These are phyloP conservation scores for Dendrolimus houi DNA, from an alignment of 2,888 invertebrate species.

Conservation along the genomic window DNA sequence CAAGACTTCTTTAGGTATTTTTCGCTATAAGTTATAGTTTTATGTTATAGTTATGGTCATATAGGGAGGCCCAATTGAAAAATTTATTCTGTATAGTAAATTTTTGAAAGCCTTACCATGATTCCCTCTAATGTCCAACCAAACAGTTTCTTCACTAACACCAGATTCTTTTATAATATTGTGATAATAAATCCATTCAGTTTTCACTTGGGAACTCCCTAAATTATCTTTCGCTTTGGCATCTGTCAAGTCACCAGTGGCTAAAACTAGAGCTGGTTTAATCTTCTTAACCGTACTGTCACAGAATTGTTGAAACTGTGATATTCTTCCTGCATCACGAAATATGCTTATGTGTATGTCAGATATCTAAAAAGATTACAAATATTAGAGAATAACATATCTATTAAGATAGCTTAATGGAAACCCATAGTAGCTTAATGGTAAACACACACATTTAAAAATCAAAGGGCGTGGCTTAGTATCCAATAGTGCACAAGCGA, in stretches of 20 bases:
- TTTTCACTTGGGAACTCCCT: conserved; percentile 86
- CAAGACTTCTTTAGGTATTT: too few relatives aligned
- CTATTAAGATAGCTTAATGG: too few relatives aligned
- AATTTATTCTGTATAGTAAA: too few relatives aligned
- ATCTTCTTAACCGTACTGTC: conserved; percentile 82
- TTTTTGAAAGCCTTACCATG: conserved; percentile 78
- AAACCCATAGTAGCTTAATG: too few relatives aligned
- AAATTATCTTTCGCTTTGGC: conserved; percentile 86
- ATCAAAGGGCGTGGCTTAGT: too few relatives aligned
- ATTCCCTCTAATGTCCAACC: conserved; percentile 95
- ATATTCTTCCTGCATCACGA: conserved; percentile 82
- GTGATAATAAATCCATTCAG: conserved; percentile 90
- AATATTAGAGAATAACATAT: too few relatives aligned
- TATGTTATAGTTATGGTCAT: too few relatives aligned
- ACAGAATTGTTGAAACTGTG: conserved; percentile 88
- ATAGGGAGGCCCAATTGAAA: too few relatives aligned
- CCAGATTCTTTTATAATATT: conserved; percentile 81
- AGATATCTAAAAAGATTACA: conserved; percentile 78
- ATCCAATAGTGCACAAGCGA: too few relatives aligned
- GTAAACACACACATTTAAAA: too few relatives aligned
- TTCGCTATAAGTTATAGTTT: too few relatives aligned
- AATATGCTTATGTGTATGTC: conserved; percentile 94
- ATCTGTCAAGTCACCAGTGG: conserved; percentile 93
- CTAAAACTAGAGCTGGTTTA: conserved; percentile 85
- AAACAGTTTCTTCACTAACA: conserved; percentile 81